phyloP scores from a whole-genome alignment of 1,140 invertebrate species.

The Monochamus saltuarius region DNA sequence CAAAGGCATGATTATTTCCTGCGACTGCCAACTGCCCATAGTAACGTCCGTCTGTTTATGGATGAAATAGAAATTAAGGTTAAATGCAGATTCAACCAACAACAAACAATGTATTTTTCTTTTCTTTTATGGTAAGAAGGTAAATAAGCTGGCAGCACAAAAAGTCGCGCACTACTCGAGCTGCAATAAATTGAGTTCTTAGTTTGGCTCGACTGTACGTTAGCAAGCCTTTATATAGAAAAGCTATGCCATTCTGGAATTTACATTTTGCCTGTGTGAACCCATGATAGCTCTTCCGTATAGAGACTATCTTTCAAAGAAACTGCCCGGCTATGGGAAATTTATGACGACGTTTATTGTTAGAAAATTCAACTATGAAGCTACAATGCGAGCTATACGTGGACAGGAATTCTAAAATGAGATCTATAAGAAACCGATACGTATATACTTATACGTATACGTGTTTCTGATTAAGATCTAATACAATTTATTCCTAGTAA shows the following conservation, averaged over 20 bases:
- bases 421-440: slow-evolving; percentile 8
- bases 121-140: slow-evolving; percentile 3
- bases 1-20: too few relatives aligned
- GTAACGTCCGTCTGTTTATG: too few relatives aligned
- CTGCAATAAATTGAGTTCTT: slow-evolving; percentile 12
- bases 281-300: not conserved
- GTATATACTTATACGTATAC: too few relatives aligned
- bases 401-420: slow-evolving; percentile 10
- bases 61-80: not conserved
- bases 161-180: slow-evolving; percentile 3
- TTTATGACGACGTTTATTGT: slow-evolving; percentile 12
- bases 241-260: slow-evolving; percentile 1
- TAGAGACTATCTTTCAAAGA: slow-evolving; percentile 10
- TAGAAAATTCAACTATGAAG: slow-evolving; percentile 12
- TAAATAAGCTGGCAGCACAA: slow-evolving; percentile 5
- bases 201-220: slow-evolving; percentile 12
- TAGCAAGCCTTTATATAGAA: slow-evolving; percentile 14
- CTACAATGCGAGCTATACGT: slow-evolving; percentile 10
- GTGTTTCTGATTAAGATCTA: too few relatives aligned
- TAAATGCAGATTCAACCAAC: not conserved
- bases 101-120: not conserved
- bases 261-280: slow-evolving; percentile 7
- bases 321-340: slow-evolving; percentile 9
- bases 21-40: too few relatives aligned
- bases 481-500: slow-evolving; percentile 3